A percentile compares a stretch with the other conserved stretches of the same genome.
phyloP scores from a whole-genome alignment of 2,113 vertebrate genomes.

The Heptranchias perlo region DNA sequence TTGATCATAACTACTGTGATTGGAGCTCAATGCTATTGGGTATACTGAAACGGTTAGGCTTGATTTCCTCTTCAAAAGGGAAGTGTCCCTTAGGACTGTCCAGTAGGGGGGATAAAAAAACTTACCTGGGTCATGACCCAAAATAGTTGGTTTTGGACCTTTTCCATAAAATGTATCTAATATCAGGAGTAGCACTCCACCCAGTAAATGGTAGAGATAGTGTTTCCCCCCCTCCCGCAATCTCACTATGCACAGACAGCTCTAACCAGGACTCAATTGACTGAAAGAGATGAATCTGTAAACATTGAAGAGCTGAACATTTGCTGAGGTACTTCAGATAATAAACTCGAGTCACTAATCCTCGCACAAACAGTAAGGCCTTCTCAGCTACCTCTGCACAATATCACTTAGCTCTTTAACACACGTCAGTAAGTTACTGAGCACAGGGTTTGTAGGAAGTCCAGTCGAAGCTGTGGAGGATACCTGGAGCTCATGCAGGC shows the following conservation, averaged over 20 bases:
- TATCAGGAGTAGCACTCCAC: not conserved
- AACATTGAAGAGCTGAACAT: constrained; percentile 44
- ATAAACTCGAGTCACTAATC: constrained; percentile 64
- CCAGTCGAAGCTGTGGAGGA: constrained; percentile 70
- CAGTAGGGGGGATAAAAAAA: not conserved
- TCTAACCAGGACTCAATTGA: constrained; percentile 18
- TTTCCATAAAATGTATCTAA: constrained; percentile 1
- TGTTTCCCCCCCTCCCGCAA: not conserved
- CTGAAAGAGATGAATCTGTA: constrained; percentile 35
- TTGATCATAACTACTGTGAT: not conserved
- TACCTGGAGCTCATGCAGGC: constrained; percentile 91
- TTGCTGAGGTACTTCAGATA: constrained; percentile 71
- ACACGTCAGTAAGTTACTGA: constrained; percentile 90
- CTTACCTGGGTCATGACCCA: not conserved
- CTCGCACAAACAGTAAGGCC: constrained; percentile 41
- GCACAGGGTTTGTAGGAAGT: constrained; percentile 70
- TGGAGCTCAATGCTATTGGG: too few species aligned
- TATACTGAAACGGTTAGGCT: not conserved
- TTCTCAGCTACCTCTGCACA: constrained; percentile 91
- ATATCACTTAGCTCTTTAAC: constrained; percentile 97
- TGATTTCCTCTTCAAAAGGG: not conserved
- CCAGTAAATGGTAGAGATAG: not conserved
- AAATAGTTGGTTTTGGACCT: constrained; percentile 28
- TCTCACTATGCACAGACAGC: constrained; percentile 23
- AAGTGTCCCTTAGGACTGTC: not conserved